Base-by-base conservation (phyloP, 2,797 vertebrate species). In the Oreochromis mossambicus region DNA sequence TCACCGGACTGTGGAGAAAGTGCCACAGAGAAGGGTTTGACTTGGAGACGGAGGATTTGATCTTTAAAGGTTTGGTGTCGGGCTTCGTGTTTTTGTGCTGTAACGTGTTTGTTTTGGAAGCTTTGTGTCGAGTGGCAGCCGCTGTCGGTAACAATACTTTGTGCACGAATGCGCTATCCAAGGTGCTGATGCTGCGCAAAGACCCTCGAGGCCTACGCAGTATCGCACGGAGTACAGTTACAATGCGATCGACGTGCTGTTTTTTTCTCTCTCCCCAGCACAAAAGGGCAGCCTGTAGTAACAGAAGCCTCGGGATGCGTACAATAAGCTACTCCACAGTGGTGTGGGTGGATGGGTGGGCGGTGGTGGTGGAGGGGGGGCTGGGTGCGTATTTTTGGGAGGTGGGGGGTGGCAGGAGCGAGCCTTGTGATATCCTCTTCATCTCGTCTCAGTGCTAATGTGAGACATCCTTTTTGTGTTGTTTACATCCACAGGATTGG, bases 1-100 rank as follows among this genome's bases (percentile, higher is more conserved):
- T 97, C 58, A 97, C 97, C 80, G 98, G 98, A 61, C 97, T 98
- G 88, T 98, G 97, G 97, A 97, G 96, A 83, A 97, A 96, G 95
- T 98, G 97, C 85, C 97, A 97, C 88, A 96, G 98, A 26, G 96
- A 96, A 77, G 97, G 97, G 3, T 98, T 97, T 87, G 97, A 98
- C 91, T 90, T 96, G 89, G 97, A 98, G 91, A 98, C 96, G 41
- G 98, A 98, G 93, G 97, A 98, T 92, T 94, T 97, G 70, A 98
- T 98, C 90, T 96, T 96, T 85, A 98, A 97, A 97, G 98, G 97
- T 98, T 89, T 89, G 83, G 13, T 21, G 32, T 15, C 3, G 11
- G 5, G 13, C 3, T 2, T 70, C n/a, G 26, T 63, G 34, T 79
- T 58, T 58, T 56, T 56, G 9, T 73, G 46, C 38, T 32, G 3